phyloP scores from a whole-genome alignment of 2,888 invertebrate genomes.

The Coremacera marginata region DNA sequence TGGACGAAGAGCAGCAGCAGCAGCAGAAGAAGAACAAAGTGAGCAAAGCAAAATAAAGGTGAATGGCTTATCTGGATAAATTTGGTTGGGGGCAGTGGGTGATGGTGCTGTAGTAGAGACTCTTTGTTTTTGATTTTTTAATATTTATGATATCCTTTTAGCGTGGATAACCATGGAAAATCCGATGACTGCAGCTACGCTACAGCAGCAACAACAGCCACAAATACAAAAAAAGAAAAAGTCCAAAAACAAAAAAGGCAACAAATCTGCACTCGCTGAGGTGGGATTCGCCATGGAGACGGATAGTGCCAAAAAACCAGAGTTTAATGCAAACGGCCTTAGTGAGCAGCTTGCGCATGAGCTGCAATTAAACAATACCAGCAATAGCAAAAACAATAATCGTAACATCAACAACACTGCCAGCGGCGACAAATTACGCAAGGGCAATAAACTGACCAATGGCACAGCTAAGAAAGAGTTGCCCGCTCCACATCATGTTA shows the following conservation, averaged over 20 bases:
- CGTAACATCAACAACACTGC: slow-evolving; percentile 43
- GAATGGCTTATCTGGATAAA: slow-evolving; percentile 7
- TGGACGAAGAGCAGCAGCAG: background rate
- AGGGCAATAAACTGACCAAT: slow-evolving; percentile 19
- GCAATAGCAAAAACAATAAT: slow-evolving; percentile 29
- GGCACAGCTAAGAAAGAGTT: slow-evolving; percentile 15
- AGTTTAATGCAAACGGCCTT: slow-evolving; percentile 41
- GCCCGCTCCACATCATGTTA: slow-evolving; percentile 32
- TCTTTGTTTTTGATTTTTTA: background rate
- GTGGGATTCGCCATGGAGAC: background rate
- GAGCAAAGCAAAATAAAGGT: slow-evolving; percentile 35
- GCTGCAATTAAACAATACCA: slow-evolving; percentile 40
- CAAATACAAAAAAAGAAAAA: slow-evolving; percentile 48
- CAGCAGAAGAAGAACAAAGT: slow-evolving; percentile 7
- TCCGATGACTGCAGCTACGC: slow-evolving; percentile 47
- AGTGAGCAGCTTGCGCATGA: slow-evolving; percentile 47
- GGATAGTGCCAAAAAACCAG: background rate
- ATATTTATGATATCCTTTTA: background rate
- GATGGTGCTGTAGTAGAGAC: background rate
- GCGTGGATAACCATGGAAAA: slow-evolving; percentile 51
- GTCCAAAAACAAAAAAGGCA: slow-evolving; percentile 50
- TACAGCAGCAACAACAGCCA: slow-evolving; percentile 43
- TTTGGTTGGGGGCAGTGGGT: background rate
- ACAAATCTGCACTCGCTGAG: background rate
- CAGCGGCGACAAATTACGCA: slow-evolving; percentile 9